Evolutionary conservation across 1,140 invertebrate species (phyloP), one percentile per base, ranked within the genome.

Genomic region (Parasteatoda tepidariorum): DNA sequence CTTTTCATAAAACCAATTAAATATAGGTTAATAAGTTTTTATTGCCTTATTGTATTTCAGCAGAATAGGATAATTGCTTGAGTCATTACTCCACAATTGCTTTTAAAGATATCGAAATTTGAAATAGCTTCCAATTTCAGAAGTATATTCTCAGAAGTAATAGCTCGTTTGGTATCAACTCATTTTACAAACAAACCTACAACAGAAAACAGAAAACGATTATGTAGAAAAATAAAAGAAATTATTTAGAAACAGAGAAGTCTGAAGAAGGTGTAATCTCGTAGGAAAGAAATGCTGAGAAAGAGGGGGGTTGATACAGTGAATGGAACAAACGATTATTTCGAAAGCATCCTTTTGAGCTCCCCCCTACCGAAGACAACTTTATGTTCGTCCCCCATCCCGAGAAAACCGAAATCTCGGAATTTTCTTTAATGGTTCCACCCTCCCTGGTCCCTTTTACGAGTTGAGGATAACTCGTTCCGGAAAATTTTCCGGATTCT

Each of bases 401-500:
- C 24, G 18, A 31, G 30, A n/a, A 68, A 41, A 41, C 48, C 48
- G 5, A 62, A 41, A 62, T 75, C 73, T 62, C 57, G 33, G 57
- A 75, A 75, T 62, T 75, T 75, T 75, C 73, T 75, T 75, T 75
- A 75, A 62, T 62, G 33, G 57, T 24, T 13, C 38, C 38, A n/a
- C n/a, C n/a, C 22, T 26, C 34, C n/a, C 66, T 31, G 3, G 28
- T n/a, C 28, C 62, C 62, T 33, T 66, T 66, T 66, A 66, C 24
- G 73, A 38, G 31, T 61, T 4, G 30, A 55, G 57, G 11, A 62
- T 62, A 61, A 75, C 57, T 41, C 57, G 73, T 62, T 75, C 73
- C 73, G 57, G 73, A 75, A 48, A 61, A 62, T 75, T 75, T 61
- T 59, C 73, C 57, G 57, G 73, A 75, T 75, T 75, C 73, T 75